A percentile compares a stretch with the other conserved stretches of the same genome.
Evolutionary conservation across 64 coral and sea anemone genomes (phyloP).

Genomic region (Stylophora pistillata): DNA sequence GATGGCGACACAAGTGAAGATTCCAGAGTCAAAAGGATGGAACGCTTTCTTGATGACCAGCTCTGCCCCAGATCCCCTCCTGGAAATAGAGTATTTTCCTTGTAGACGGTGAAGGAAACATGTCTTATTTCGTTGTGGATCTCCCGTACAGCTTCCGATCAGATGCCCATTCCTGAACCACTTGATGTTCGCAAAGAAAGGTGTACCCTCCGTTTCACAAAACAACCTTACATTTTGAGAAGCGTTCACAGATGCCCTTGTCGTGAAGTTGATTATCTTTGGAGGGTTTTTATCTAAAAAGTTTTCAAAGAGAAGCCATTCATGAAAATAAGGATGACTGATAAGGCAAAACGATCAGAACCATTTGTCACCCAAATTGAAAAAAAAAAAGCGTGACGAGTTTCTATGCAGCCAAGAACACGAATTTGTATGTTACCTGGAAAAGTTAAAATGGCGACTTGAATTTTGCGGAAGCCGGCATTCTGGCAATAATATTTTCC

Average conservation of each 20-base stretch:
- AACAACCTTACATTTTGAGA: slow-evolving; percentile 11
- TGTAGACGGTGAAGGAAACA: background rate
- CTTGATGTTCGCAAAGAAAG: slow-evolving; percentile 13
- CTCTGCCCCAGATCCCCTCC: slow-evolving; percentile 20
- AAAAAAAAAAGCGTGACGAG: too few relatives aligned
- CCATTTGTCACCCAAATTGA: too few relatives aligned
- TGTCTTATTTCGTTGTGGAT: slow-evolving; percentile 4
- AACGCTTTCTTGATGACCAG: slow-evolving; percentile 32
- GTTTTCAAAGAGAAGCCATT: background rate
- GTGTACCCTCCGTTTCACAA: slow-evolving; percentile 38
- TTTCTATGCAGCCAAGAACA: too few relatives aligned
- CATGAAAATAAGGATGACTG: too few relatives aligned
- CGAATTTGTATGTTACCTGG: background rate
- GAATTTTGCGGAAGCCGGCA: background rate
- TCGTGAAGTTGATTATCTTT: slow-evolving; percentile 42
- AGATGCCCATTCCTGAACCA: slow-evolving; percentile 40
- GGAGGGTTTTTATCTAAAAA: slow-evolving; percentile 35
- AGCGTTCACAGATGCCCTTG: slow-evolving; percentile 31
- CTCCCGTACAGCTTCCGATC: slow-evolving; percentile 12
- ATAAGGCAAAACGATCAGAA: too few relatives aligned
- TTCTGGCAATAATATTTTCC: slow-evolving; percentile 22
- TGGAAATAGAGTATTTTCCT: slow-evolving; percentile 6
- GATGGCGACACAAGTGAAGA: slow-evolving; percentile 33
- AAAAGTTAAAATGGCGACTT: background rate
- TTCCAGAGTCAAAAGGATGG: slow-evolving; percentile 42